phyloP scores from a whole-genome alignment of 2,797 vertebrate species.

The Monodelphis domestica region DNA sequence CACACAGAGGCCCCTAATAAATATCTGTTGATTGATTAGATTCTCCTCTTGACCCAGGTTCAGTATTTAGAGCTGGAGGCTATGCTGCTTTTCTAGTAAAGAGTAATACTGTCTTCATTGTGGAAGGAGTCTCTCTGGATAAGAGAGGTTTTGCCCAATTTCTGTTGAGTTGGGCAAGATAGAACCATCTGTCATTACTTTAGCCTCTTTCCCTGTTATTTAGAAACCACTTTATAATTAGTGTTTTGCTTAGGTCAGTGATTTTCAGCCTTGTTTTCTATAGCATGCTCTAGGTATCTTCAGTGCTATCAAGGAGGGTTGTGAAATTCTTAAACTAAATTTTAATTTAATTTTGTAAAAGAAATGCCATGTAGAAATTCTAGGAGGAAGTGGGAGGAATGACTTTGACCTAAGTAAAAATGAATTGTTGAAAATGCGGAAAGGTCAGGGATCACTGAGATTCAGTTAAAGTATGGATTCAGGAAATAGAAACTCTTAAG shows the following conservation, averaged over 20 bases:
- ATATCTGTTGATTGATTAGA: slow-evolving; percentile 27
- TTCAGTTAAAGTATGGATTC: not conserved
- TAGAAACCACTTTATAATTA: not conserved
- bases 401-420: not conserved
- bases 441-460: not conserved
- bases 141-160: not conserved
- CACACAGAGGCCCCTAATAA: not conserved
- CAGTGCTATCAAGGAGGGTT: not conserved
- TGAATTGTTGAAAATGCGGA: not conserved
- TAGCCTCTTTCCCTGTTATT: not conserved
- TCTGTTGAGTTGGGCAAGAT: not conserved
- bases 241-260: not conserved
- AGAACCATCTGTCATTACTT: not conserved
- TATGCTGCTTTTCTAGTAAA: not conserved
- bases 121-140: not conserved
- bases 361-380: not conserved
- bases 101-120: not conserved
- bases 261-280: not conserved
- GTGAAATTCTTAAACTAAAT: not conserved
- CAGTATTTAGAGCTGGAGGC: not conserved
- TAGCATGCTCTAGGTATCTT: not conserved
- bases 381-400: not conserved
- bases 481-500: not conserved
- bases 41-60: not conserved
- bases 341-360: slow-evolving; percentile 24